Evolutionary conservation across 2,797 vertebrate genomes (phyloP).

Genomic region (Darevskia nairensis): DNA sequence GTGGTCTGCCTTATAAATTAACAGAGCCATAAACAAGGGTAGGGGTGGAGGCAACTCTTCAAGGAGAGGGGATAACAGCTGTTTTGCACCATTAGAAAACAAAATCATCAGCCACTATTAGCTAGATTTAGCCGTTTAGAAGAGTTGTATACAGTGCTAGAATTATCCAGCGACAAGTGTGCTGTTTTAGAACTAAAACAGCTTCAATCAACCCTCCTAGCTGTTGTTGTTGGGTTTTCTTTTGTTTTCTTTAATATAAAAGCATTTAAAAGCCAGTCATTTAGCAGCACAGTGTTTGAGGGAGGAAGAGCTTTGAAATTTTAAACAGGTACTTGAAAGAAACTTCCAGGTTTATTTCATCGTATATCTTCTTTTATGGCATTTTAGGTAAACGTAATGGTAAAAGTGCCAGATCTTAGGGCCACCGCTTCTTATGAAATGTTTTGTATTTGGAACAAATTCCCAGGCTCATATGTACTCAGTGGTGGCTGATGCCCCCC

Average conservation of each 20-base stretch:
- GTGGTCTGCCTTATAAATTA: slow-evolving; percentile 67
- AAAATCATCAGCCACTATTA: slow-evolving; percentile 73
- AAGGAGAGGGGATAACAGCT: slow-evolving; percentile 70
- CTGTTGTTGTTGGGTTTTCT: slow-evolving; percentile 47
- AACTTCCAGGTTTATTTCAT: slow-evolving; percentile 59
- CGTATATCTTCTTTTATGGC: slow-evolving; percentile 37
- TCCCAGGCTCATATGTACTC: not conserved
- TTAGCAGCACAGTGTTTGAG: slow-evolving; percentile 60
- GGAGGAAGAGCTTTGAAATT: slow-evolving; percentile 57
- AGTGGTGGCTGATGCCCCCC: too few species aligned
- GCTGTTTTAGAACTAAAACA: slow-evolving; percentile 66
- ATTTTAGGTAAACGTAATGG: slow-evolving; percentile 65
- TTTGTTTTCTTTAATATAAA: too few species aligned
- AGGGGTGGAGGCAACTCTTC: slow-evolving; percentile 72
- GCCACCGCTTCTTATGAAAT: not conserved
- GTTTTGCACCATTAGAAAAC: slow-evolving; percentile 74
- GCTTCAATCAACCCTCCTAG: slow-evolving; percentile 71
- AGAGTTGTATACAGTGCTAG: slow-evolving; percentile 70
- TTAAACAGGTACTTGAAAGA: slow-evolving; percentile 44
- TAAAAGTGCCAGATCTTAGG: slow-evolving; percentile 59
- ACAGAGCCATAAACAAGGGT: slow-evolving; percentile 73
- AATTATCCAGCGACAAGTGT: slow-evolving; percentile 74
- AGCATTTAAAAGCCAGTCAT: not conserved
- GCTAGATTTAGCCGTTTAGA: slow-evolving; percentile 74
- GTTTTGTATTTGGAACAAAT: not conserved